These are phyloP conservation scores for Ibidorhyncha struthersii DNA, from an alignment of 2,113 vertebrate species.

Conservation along the genomic window DNA sequence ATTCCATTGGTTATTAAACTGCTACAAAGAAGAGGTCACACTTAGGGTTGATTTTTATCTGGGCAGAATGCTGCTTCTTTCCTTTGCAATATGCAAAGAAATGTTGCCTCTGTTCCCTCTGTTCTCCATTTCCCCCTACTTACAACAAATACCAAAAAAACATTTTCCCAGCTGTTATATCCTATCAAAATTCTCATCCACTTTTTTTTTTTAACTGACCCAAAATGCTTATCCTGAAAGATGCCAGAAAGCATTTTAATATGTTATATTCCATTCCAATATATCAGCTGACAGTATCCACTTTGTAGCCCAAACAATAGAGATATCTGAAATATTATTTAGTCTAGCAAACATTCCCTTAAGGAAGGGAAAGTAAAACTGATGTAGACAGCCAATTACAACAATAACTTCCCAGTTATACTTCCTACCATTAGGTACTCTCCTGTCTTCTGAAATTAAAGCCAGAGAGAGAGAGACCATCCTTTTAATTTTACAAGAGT, in stretches of 20 bases:
- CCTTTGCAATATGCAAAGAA: background rate
- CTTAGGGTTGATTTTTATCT: background rate
- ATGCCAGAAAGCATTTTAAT: background rate
- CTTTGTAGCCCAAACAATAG: conserved; percentile 43
- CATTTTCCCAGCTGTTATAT: background rate
- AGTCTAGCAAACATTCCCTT: conserved; percentile 39
- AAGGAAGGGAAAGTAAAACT: conserved; percentile 23
- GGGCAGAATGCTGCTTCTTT: background rate
- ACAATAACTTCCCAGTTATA: background rate
- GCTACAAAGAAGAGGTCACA: background rate
- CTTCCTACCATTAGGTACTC: background rate
- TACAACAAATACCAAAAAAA: background rate
- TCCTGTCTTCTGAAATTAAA: background rate
- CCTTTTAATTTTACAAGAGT: background rate
- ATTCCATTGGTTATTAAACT: background rate
- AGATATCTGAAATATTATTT: conserved; percentile 43
- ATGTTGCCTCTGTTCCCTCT: background rate
- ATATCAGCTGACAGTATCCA: background rate
- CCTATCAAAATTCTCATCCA: background rate
- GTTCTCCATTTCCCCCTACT: background rate
- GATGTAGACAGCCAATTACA: background rate
- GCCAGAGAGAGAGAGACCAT: background rate
- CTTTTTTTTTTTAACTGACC: background rate
- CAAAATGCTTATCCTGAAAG: background rate
- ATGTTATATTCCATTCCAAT: conserved; percentile 1